A percentile compares a stretch with the other conserved stretches of the same genome.
These are phyloP conservation scores for Augochlora pura DNA, from an alignment of 1,140 invertebrate genomes.

Conservation along the genomic window DNA sequence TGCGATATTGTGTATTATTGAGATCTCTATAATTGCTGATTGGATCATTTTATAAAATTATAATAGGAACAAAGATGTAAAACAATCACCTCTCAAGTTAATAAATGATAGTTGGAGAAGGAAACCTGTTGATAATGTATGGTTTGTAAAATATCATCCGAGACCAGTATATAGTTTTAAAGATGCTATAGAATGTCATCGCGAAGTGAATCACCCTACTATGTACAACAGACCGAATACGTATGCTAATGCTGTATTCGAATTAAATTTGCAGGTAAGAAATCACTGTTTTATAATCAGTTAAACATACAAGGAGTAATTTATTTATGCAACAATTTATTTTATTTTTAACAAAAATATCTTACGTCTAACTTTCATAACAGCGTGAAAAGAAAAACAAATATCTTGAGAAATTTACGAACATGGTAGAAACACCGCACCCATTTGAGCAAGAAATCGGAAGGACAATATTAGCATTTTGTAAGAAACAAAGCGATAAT, in stretches of 20 bases:
- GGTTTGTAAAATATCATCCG: conserved; percentile 82
- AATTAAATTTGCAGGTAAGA: conserved; percentile 86
- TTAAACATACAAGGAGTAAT: conserved; percentile 1
- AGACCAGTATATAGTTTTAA: conserved; percentile 84
- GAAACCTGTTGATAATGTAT: conserved; percentile 84
- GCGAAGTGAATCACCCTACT: conserved; percentile 88
- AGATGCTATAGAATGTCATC: conserved; percentile 87
- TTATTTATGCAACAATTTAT: not conserved
- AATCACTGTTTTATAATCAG: conserved; percentile 4
- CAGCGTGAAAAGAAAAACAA: conserved; percentile 80
- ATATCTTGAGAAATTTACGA: conserved; percentile 83
- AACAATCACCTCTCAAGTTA: not conserved
- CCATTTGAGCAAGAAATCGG: conserved; percentile 84
- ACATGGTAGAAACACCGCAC: conserved; percentile 83
- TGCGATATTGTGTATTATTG: conserved; percentile 11
- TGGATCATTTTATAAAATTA: conserved; percentile 34
- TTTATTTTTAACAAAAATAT: not conserved
- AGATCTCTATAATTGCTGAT: not conserved
- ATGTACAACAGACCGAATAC: conserved; percentile 87
- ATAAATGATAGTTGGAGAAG: conserved; percentile 2
- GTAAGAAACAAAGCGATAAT: conserved; percentile 82
- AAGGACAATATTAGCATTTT: conserved; percentile 86
- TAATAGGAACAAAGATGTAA: not conserved
- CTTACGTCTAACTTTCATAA: conserved; percentile 11
- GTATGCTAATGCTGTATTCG: conserved; percentile 83